Base-by-base conservation (phyloP, 1,140 invertebrate genomes). In the Hirudo medicinalis region DNA sequence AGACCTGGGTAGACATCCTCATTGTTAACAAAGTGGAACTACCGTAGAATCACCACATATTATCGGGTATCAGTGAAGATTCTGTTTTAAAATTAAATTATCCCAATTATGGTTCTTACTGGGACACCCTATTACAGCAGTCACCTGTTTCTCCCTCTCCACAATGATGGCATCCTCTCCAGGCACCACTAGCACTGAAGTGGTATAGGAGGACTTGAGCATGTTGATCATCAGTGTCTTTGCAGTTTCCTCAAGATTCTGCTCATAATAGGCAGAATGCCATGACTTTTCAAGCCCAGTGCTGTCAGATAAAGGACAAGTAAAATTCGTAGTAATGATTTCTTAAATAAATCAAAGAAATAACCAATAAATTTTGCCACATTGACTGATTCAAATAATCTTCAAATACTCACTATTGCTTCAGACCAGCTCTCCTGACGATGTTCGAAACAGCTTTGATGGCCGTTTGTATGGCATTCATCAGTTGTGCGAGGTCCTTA, bases 221-320 rank as follows among this genome's bases (percentile, higher is more conserved):
- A 99, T 96, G 79, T 99, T 99, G 75, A 99, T 92, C 81, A 99
- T 99, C 6, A 99, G 81, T 77, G 99, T 94, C 83, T 99, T 99
- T 72, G 93, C 90, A 9, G 99, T 82, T 0, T 97, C 89, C 81
- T 99, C 96, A 99, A 83, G 80, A 98, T 99, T 82, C 98, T 99
- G 0, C 97, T 94, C 81, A 97, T 91, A 84, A 99, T 96, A 0
- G 95, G 96, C 83, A 98, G 94, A 2, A 97, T 89, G 83, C 99
- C 99, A 0, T 88, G 89, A 72, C 89, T 86, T 0, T 94, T 95
- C 8, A 91, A 90, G 76, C n/a, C 40, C 67, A 15, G 5, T 22
- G n/a, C 67, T 97, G 91, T 25, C 94, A 94, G 85, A 92, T n/a
- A 93, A 76, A 89, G 90, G 74, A 32, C 78, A 76, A 60, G n/a